Evolutionary conservation across 2,113 vertebrate genomes (phyloP).

Genomic region (Corythornis cristatus): DNA sequence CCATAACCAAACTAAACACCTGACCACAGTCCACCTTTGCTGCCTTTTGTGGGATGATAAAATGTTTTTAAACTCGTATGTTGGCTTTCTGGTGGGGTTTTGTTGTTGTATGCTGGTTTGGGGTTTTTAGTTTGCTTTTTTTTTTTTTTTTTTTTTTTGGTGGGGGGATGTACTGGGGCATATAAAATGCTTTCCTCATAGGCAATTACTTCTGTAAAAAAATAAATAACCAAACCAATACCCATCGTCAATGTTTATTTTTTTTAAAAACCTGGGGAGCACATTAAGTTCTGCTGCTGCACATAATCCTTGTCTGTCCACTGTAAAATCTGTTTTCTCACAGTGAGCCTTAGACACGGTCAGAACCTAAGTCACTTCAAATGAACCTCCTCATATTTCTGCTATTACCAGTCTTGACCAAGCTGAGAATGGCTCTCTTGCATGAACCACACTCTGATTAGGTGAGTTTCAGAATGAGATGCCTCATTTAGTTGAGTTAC

Average conservation of each 20-base stretch:
- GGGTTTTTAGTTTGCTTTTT: not conserved
- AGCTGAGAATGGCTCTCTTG: not conserved
- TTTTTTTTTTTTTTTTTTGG: not conserved
- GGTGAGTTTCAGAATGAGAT: not conserved
- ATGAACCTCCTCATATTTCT: not conserved
- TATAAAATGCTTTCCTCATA: not conserved
- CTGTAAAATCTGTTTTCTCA: not conserved
- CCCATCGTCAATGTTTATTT: not conserved
- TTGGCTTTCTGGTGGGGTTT: not conserved
- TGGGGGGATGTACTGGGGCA: not conserved
- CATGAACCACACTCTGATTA: fast-evolving
- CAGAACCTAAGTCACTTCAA: not conserved
- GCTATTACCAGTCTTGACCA: not conserved
- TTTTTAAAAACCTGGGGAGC: not conserved
- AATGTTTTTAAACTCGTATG: not conserved
- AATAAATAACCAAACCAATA: not conserved
- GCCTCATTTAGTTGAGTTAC: not conserved
- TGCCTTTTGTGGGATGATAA: not conserved
- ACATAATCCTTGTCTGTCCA: not conserved
- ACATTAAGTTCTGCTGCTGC: not conserved
- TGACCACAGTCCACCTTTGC: not conserved
- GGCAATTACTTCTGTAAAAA: not conserved
- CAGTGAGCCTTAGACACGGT: not conserved
- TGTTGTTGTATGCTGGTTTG: not conserved
- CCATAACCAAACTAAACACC: not conserved